Percentiles rank a stretch among this genome's conserved stretches.
Evolutionary conservation across 2,888 invertebrate genomes (phyloP).

Genomic region (Halictus quadricinctus): DNA sequence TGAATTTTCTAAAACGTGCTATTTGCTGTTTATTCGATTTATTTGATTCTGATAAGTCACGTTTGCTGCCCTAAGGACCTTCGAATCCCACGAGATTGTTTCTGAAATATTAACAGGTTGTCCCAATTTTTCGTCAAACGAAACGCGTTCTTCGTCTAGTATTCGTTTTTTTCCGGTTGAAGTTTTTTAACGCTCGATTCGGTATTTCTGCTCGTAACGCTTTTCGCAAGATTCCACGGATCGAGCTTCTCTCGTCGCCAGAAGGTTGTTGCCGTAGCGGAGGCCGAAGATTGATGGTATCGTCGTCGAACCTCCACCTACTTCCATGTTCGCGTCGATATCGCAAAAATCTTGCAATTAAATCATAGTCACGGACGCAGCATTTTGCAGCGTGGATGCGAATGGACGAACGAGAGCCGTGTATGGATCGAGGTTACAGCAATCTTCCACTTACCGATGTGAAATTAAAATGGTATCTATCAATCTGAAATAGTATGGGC

Average conservation of each 20-base stretch:
- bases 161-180: neutral
- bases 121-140: too few species aligned
- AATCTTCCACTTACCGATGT: neutral
- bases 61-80: too few species aligned
- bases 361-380: neutral
- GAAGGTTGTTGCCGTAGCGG: neutral
- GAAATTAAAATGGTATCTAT: neutral
- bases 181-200: neutral
- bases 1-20: neutral
- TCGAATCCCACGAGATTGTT: too few species aligned
- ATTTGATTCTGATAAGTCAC: neutral
- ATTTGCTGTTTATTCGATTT: neutral
- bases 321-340: neutral
- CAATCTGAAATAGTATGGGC: neutral
- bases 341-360: neutral
- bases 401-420: neutral
- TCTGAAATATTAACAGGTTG: too few species aligned
- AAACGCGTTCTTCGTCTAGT: too few species aligned
- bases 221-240: neutral
- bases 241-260: neutral
- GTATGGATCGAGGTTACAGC: neutral
- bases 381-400: neutral
- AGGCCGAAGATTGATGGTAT: neutral
- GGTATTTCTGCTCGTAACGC: neutral
- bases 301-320: neutral